Percentiles rank a stretch among this genome's conserved stretches.
Evolutionary conservation across 2,113 vertebrate species (phyloP).

Genomic region (Anarrhichthys ocellatus): DNA sequence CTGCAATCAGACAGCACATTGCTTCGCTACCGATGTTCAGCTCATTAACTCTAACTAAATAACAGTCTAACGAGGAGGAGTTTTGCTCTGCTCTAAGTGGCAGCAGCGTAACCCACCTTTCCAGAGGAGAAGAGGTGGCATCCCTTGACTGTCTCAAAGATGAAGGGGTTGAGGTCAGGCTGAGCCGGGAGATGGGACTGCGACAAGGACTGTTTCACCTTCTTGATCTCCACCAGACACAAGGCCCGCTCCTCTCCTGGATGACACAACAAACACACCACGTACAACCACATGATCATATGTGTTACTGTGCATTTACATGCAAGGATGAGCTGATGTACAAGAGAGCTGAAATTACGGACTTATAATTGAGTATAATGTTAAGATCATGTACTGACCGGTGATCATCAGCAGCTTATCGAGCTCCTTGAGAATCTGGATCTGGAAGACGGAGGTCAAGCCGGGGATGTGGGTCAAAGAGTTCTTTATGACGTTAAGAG

Average conservation of each 20-base stretch:
- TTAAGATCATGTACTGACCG: conserved; percentile 77
- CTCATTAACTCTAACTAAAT: conserved; percentile 49
- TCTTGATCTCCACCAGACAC: conserved; percentile 96
- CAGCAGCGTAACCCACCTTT: conserved; percentile 83
- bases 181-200: conserved; percentile 98
- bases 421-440: conserved; percentile 96
- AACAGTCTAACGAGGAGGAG: conserved; percentile 5
- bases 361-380: neutral
- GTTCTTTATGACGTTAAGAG: conserved; percentile 97
- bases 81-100: conserved; percentile 12
- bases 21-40: conserved; percentile 25
- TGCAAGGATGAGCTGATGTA: neutral
- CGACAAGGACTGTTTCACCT: conserved; percentile 96
- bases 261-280: conserved; percentile 27
- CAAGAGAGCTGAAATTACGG: neutral
- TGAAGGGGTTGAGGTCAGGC: conserved; percentile 90
- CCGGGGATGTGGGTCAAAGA: conserved; percentile 96
- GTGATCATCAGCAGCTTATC: conserved; percentile 98
- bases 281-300: neutral
- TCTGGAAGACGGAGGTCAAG: conserved; percentile 95
- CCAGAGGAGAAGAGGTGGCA: conserved; percentile 97
- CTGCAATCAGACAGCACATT: conserved; percentile 33
- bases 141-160: conserved; percentile 97
- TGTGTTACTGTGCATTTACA: neutral
- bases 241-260: conserved; percentile 94